Conservation (phyloP, 2,888 invertebrate genomes). For the Habrosyne pyritoides region DNA sequence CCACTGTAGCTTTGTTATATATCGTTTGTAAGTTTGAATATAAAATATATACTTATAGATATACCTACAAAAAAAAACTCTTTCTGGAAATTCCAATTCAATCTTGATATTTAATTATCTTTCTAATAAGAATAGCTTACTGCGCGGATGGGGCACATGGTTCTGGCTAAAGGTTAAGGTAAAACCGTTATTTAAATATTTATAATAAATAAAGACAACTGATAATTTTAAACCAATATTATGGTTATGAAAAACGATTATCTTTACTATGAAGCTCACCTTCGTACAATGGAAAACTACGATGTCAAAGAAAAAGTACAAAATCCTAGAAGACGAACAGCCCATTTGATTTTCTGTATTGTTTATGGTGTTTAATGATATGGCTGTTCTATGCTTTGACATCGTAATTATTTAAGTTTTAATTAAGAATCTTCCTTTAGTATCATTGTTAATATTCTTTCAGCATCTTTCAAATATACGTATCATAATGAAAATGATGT, state of each 20-base stretch:
- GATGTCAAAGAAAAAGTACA: too few relatives aligned
- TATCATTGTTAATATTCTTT: not conserved
- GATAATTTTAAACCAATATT: not conserved
- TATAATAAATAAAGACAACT: not conserved
- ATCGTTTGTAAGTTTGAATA: constrained; percentile 41
- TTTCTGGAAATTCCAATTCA: not conserved
- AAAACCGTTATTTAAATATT: not conserved
- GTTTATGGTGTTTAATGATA: too few relatives aligned
- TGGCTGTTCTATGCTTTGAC: not conserved
- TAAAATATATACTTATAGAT: constrained; percentile 15
- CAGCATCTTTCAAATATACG: not conserved
- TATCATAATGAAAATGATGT: not conserved
- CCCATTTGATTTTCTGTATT: too few relatives aligned
- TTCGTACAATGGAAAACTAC: too few relatives aligned
- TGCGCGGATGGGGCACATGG: not conserved
- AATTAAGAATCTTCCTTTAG: too few relatives aligned
- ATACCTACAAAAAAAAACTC: not conserved
- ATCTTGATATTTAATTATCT: constrained; percentile 4
- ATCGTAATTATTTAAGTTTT: too few relatives aligned
- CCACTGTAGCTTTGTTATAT: constrained; percentile 69
- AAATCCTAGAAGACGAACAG: too few relatives aligned
- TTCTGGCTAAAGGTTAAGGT: not conserved
- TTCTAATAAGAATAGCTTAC: not conserved
- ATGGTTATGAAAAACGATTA: not conserved
- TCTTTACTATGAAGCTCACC: not conserved